Evolutionary conservation across 2,113 vertebrate species (phyloP), one percentile per base, ranked within the genome.

Genomic region (Brachyistius frenatus): DNA sequence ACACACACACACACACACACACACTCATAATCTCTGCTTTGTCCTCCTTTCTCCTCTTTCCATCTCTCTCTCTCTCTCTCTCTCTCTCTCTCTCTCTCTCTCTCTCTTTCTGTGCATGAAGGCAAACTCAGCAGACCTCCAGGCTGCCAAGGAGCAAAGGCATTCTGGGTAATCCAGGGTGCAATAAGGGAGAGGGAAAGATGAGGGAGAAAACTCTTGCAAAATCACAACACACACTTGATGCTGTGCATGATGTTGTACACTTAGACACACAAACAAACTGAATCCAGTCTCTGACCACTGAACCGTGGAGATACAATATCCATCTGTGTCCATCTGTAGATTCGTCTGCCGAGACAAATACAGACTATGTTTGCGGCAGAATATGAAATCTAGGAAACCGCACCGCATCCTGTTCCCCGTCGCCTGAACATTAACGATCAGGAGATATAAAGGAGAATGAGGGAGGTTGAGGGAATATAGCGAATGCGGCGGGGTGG

Each of bases 101-200:
- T 76, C 62, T 68, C 50, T 68, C 66, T 78, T 46, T 58, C 54
- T 66, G n/a, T 61, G 71, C 32, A 32, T 73, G 60, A 90, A 87
- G 78, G 89, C 89, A 86, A 87, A 90, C 89, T 93, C 90, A 94
- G 90, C 91, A 92, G 89, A 91, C 90, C 88, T 90, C 74, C 88
- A 86, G 78, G 90, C 88, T 90, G 84, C 87, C 76, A 86, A 58
- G 68, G 73, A 82, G 75, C 54, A 73, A 78, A 91, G 72, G 90
- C 88, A 93, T 93, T 91, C 81, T 91, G 89, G 86, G 85, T 93
- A 93, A 93, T 91, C 88, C 81, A 64, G 69, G 74, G 77, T 87
- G 80, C 16, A 36, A 87, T 78, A 72, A 76, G 47, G 57, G 81
- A 69, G 65, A 56, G 49, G 53, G 74, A 75, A 62, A 58, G 36